Conservation (phyloP, 2,888 invertebrate species). For the Parapristionchus giblindavisi region DNA sequence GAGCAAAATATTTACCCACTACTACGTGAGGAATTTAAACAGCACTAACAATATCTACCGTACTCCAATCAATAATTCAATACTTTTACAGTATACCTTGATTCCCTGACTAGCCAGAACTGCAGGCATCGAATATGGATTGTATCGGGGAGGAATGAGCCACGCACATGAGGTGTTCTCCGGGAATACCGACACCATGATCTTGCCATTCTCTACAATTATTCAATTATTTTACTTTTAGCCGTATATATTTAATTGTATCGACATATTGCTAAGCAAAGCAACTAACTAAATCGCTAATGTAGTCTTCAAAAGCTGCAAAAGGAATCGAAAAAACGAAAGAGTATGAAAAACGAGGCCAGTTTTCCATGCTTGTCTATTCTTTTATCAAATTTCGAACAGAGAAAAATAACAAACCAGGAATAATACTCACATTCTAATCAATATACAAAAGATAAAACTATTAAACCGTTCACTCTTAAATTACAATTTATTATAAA, state of each 20-base stretch:
- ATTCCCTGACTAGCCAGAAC: conserved; percentile 59
- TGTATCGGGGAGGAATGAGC: conserved; percentile 67
- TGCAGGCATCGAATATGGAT: conserved; percentile 63
- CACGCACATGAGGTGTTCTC: conserved; percentile 64
- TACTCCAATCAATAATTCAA: background rate
- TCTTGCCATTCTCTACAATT: conserved; percentile 63
- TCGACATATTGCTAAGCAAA: background rate
- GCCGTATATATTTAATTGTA: no score
- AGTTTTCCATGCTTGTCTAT: no score
- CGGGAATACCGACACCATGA: conserved; percentile 64
- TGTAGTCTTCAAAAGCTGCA: background rate
- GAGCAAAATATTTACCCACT: no score
- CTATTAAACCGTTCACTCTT: no score
- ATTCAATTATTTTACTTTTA: no score
- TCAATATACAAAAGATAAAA: no score
- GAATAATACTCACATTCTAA: no score
- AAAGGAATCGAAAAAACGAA: background rate
- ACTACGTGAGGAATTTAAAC: no score
- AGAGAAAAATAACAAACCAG: no score
- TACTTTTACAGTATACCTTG: conserved; percentile 42
- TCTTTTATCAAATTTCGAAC: no score
- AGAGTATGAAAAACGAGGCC: background rate
- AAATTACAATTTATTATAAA: background rate
- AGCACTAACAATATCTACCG: no score
- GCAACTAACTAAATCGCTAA: no score